Base-by-base conservation (phyloP, 2,797 vertebrate genomes). In the Melanotaenia parkinsoni region DNA sequence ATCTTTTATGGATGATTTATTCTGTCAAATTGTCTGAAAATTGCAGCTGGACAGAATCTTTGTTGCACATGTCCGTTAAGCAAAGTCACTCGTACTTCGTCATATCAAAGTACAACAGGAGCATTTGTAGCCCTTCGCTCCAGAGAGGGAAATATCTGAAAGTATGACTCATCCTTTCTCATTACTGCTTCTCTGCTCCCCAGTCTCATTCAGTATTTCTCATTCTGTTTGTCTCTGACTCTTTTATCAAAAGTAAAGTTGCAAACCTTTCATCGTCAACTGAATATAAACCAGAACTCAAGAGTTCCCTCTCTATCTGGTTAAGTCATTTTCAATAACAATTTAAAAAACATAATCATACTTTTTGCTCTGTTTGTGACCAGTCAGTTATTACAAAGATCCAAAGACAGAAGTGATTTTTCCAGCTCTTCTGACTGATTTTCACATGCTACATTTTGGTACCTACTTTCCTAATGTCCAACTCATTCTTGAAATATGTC, bases 81-180 rank as follows among this genome's bases (percentile, higher is more conserved):
- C 18, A 73, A 32, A 32, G 72, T 84, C 57, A 59, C 61, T 71
- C 67, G 64, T 57, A 63, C 33, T 79, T 70, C 73, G 12, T 68
- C 40, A 56, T 4, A 61, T 66, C 57, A 37, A 54, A 73, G 67
- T 58, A 66, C 58, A 58, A 68, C 28, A 66, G 63, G 26, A 72
- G 75, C 50, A 85, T 72, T 77, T 13, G 70, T 70, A 73, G 73
- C 66, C 47, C 8, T 50, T 81, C 65, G 58, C 16, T 78, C 63
- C 67, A 84, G 64, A 67, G n/a, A 81, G 71, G 80, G 75, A 68
- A 74, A 68, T 69, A 73, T 87, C 60, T 80, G 56, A 84, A 57
- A 72, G 81, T 11, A 54, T 75, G 73, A 88, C 78, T 88, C 74
- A 84, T 70, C 76, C 67, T 10, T 63, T 77, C 43, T 51, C 58